Conservation (phyloP, 2,888 invertebrate species). For the Abscondita cerata region DNA sequence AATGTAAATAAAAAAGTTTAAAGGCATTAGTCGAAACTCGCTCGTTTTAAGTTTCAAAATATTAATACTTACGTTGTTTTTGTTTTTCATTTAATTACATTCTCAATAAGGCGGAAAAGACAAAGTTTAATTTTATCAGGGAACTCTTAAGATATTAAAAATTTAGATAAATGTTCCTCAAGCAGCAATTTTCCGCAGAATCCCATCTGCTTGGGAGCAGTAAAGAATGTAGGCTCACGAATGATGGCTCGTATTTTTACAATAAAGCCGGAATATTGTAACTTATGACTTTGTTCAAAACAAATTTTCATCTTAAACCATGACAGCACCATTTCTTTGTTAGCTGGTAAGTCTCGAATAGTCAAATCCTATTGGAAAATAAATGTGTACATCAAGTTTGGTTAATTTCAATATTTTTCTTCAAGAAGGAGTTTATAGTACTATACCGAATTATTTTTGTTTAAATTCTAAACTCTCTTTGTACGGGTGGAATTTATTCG, state of each 20-base stretch:
- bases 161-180: constrained; percentile 26
- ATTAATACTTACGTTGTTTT: neutral
- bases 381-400: no score
- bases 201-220: constrained; percentile 28
- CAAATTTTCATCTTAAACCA: constrained; percentile 48
- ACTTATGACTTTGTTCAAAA: constrained; percentile 48
- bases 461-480: no score
- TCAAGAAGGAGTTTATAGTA: no score
- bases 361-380: no score
- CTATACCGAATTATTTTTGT: no score
- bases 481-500: no score
- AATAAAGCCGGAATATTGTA: constrained; percentile 43
- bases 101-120: constrained; percentile 15
- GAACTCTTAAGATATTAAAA: constrained; percentile 27
- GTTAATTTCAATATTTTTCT: no score
- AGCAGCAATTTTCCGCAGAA: constrained; percentile 30
- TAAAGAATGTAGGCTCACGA: constrained; percentile 29
- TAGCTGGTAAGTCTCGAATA: constrained; percentile 1
- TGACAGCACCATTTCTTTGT: constrained; percentile 46
- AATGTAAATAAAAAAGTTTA: constrained; percentile 1
- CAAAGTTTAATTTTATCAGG: constrained; percentile 20
- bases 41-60: neutral
- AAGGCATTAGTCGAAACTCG: neutral
- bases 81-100: constrained; percentile 9
- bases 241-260: constrained; percentile 36